Evolutionary conservation across 2,888 invertebrate genomes (phyloP), one percentile per base, ranked within the genome.

Genomic region (Sminthurides aquaticus): DNA sequence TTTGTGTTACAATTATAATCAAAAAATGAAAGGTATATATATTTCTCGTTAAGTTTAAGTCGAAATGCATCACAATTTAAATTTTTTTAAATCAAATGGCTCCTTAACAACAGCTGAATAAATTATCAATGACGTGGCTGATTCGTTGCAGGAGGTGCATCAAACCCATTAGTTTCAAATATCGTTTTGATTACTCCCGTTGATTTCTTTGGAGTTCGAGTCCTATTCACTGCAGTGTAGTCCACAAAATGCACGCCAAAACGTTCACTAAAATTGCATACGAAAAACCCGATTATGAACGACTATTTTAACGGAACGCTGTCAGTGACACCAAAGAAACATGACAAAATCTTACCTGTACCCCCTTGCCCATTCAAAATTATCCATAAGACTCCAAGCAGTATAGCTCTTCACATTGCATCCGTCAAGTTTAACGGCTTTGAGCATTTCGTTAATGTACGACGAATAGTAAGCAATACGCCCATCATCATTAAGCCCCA

Each of bases 331-430:
- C 5, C 43, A 34, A 34, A 34, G 43, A 11, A 15, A 15, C 8
- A 34, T 34, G 43, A 34, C 43, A 34, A 15, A 15, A 34, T 8
- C 29, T 57, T 28, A 57, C 57, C 22, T 5, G n/a, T 57, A 57
- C 1, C 57, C 57, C 2, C 28, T 26, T 2, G 57, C 26, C 57
- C 57, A 57, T 29, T 72, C 72, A 56, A 67, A 72, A 25, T 74
- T 74, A 52, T 74, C 74, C 49, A 74, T 65, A 11, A 73, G 52
- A 49, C 66, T 66, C 74, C 74, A 74, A 28, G 69, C 74, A 2
- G 74, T 69, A 64, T 74, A 74, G 1, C 66, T 64, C 11, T 57
- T 58, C 2, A 74, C 67, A 60, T 71, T 70, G 26, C 68, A 67
- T 2, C 68, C 68, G 54, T 73, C 73, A 2, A 69, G 15, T 18